Evolutionary conservation across 1,140 invertebrate genomes (phyloP).

Genomic region (Metaphire vulgaris): DNA sequence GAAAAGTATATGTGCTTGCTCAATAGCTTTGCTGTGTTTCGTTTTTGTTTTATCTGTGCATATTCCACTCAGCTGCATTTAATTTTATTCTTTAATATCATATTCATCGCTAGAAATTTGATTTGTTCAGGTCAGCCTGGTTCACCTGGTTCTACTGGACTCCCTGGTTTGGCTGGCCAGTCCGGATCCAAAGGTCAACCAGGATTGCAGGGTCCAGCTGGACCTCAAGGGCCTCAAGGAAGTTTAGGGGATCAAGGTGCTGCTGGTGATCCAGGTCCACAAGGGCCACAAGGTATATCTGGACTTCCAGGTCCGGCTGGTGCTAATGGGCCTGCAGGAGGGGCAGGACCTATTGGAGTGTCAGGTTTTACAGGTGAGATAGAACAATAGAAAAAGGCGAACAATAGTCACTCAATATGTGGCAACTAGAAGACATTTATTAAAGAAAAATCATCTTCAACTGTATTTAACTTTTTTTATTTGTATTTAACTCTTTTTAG

Average conservation of each 20-base stretch:
- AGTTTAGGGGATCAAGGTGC: background rate
- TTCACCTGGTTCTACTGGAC: slow-evolving; percentile 13
- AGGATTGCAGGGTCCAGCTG: background rate
- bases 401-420: too few relatives aligned
- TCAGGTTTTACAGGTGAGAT: background rate
- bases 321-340: background rate
- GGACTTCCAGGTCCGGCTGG: slow-evolving; percentile 9
- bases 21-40: too few relatives aligned
- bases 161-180: background rate
- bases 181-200: background rate
- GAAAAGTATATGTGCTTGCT: too few relatives aligned
- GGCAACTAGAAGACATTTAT: too few relatives aligned
- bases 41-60: too few relatives aligned
- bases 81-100: too few relatives aligned
- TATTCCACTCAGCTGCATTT: too few relatives aligned
- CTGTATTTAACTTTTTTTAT: too few relatives aligned
- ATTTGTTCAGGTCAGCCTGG: slow-evolving; percentile 3
- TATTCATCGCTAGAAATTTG: background rate
- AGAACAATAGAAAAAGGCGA: too few relatives aligned
- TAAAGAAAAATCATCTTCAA: too few relatives aligned
- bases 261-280: background rate
- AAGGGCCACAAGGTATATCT: slow-evolving; percentile 6
- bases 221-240: slow-evolving; percentile 7
- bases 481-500: too few relatives aligned
- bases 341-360: background rate